phyloP scores from a whole-genome alignment of 2,888 invertebrate species.

The Augiades crinisus region DNA sequence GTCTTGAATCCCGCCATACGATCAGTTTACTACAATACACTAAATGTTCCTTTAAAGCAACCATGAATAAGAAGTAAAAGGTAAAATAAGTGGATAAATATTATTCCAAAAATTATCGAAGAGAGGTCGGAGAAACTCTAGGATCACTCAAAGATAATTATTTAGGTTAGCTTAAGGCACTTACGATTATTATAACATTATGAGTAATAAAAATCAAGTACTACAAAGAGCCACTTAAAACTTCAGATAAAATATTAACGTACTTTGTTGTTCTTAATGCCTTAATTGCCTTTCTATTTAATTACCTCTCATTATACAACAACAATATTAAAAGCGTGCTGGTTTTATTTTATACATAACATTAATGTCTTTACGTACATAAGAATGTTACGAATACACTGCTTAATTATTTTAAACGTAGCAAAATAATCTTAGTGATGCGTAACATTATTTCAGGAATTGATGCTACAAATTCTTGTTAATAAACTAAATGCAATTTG shows the following conservation, averaged over 20 bases:
- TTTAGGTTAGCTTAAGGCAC: background rate
- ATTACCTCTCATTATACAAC: no score
- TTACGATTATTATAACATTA: background rate
- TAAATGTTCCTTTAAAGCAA: background rate
- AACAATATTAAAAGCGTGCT: no score
- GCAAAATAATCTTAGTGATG: no score
- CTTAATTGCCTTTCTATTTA: no score
- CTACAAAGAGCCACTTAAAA: background rate
- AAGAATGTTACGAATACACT: no score
- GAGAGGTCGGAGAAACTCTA: background rate
- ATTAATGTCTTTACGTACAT: no score
- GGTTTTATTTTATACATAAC: no score
- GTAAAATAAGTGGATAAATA: background rate
- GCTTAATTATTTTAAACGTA: no score
- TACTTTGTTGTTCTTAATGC: background rate
- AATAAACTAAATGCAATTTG: slow-evolving; percentile 41
- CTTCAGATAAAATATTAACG: slow-evolving; percentile 2
- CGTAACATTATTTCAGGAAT: slow-evolving; percentile 35
- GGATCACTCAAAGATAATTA: background rate
- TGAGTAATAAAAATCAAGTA: background rate
- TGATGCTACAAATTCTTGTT: slow-evolving; percentile 33
- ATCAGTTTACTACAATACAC: background rate
- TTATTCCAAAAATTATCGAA: background rate
- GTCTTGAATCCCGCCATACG: slow-evolving; percentile 26
- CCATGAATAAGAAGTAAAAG: background rate